A percentile compares a stretch with the other conserved stretches of the same genome.
These are phyloP conservation scores for Lacanobia oleracea DNA, from an alignment of 2,888 invertebrate genomes.

Conservation along the genomic window DNA sequence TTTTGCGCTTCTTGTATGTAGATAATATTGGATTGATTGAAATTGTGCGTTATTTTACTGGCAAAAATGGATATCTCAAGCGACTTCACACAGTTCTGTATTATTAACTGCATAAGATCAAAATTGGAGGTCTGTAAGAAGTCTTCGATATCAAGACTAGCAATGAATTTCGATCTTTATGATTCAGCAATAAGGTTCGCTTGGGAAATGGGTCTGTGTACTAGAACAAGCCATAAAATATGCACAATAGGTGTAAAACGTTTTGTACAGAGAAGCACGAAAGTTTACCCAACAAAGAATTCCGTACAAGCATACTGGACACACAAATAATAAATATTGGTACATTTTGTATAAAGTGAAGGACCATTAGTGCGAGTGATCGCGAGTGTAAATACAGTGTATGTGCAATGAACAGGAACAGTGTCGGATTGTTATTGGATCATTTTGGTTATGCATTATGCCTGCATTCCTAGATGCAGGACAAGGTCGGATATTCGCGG, in stretches of 20 bases:
- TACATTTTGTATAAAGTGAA: constrained; percentile 54
- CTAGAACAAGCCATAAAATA: background rate
- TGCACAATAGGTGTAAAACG: background rate
- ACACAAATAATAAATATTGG: constrained; percentile 23
- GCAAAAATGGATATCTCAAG: background rate
- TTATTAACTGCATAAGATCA: background rate
- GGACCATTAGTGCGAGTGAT: constrained; percentile 21
- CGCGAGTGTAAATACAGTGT: constrained; percentile 57
- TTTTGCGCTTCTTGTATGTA: background rate
- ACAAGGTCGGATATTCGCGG: constrained; percentile 12
- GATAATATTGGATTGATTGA: background rate
- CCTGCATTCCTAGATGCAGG: constrained; percentile 21
- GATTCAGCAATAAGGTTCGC: background rate
- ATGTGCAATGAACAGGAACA: constrained; percentile 34
- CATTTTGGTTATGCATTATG: constrained; percentile 57
- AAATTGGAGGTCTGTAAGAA: background rate
- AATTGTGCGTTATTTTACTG: background rate
- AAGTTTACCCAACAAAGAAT: background rate
- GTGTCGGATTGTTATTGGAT: constrained; percentile 47
- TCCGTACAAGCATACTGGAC: constrained; percentile 54
- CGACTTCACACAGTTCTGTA: background rate
- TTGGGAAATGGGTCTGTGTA: background rate
- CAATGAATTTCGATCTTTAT: constrained; percentile 1
- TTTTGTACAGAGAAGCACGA: background rate
- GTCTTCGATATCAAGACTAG: background rate